Base-by-base conservation (phyloP, 2,888 invertebrate genomes). In the Malthinus flaveolus region DNA sequence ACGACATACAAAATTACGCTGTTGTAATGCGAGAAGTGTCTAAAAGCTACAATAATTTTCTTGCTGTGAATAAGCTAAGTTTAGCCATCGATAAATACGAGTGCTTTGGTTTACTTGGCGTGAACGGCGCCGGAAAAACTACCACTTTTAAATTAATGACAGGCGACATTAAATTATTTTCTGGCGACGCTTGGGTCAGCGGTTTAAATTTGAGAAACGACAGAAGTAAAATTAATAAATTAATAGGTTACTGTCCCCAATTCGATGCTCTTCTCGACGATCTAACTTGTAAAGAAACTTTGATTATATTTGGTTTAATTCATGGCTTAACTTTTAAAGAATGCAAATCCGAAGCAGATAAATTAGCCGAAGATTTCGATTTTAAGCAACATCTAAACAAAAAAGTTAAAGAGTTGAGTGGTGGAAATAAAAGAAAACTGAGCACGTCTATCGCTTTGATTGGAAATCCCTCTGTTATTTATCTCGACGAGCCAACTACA, bases 61-160 rank as follows among this genome's bases (percentile, higher is more conserved):
- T 88, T 50, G 95, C 94, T 0, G 95, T 96, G 0, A 87, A 93
- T 74, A 88, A 89, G 66, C 60, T 69, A n/a, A 77, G 75, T 72
- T 74, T 85, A 71, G 89, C 86, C 46, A 54, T 67, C 4, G 83
- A 82, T 49, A 37, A 59, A 73, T 87, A 88, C 7, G 92, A 92
- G 77, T 91, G 91, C 70, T 93, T 93, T 69, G 93, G 92, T 1
- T 77, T 93, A 47, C 78, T 93, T 44, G 92, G 92, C 0, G 86
- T 91, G 0, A 91, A 93, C 73, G 92, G 92, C n/a, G 91, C 92
- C 1, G 92, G 92, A 0, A 93, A 92, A 76, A 91, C 91, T 0
- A 87, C 87, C 0, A 93, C 93, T 0, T 95, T 95, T 74, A 90
- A 90, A 78, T 91, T 92, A 88, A 79, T 95, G 68, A 94, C 94